phyloP scores from a whole-genome alignment of 2,888 invertebrate genomes.

The Tigriopus californicus region DNA sequence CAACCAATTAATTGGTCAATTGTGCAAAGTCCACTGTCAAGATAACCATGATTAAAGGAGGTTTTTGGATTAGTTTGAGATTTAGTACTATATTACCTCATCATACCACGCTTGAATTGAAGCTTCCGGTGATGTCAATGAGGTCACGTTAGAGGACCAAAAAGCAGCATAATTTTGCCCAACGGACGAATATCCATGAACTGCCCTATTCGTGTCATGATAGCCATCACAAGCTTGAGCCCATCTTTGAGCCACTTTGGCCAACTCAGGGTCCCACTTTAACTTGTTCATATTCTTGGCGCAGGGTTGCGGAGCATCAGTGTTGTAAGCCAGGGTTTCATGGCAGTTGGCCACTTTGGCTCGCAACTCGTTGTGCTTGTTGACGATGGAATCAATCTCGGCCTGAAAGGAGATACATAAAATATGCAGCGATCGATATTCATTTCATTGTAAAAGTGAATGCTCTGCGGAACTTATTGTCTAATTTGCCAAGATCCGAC shows the following conservation, averaged over 20 bases:
- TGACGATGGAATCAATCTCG: background rate
- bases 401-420: background rate
- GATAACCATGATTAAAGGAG: too few species aligned
- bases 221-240: background rate
- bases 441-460: too few species aligned
- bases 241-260: conserved; percentile 1
- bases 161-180: background rate
- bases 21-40: too few species aligned
- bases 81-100: background rate
- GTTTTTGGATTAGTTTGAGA: background rate
- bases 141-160: background rate
- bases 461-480: too few species aligned
- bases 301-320: background rate
- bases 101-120: background rate
- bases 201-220: background rate
- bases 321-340: background rate
- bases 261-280: background rate
- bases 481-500: too few species aligned
- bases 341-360: background rate
- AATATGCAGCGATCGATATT: too few species aligned
- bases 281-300: background rate
- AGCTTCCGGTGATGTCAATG: background rate
- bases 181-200: background rate
- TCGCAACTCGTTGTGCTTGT: background rate
- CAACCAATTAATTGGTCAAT: too few species aligned